Conservation (phyloP, 2,797 vertebrate genomes). For the Onychomys leucogaster region DNA sequence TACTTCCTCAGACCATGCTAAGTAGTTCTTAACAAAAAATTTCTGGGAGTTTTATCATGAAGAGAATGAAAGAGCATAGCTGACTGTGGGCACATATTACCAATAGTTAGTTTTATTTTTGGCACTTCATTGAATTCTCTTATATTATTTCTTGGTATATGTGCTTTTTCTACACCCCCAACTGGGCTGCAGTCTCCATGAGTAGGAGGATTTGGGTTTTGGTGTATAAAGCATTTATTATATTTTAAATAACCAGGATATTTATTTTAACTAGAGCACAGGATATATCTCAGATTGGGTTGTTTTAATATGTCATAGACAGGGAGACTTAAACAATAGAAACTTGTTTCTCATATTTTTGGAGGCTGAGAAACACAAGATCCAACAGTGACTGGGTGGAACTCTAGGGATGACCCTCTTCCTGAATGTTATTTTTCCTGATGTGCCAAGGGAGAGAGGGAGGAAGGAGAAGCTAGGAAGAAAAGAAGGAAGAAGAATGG, state of each 20-base stretch:
- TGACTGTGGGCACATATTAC: no score
- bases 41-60: background rate
- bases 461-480: no score
- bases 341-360: background rate
- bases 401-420: background rate
- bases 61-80: background rate
- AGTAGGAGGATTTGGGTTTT: background rate
- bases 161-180: background rate
- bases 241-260: constrained; percentile 1
- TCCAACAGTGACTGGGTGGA: background rate
- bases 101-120: background rate
- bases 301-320: background rate
- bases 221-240: background rate
- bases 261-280: background rate
- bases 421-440: background rate
- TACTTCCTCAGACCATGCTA: background rate
- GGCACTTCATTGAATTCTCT: background rate
- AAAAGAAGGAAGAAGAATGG: background rate
- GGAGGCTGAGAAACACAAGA: background rate
- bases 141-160: background rate
- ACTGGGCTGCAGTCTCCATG: background rate
- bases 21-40: no score
- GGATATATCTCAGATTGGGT: background rate
- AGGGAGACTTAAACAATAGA: background rate
- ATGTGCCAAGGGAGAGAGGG: background rate